These are phyloP conservation scores for Hippocampus barbouri DNA, from an alignment of 2,113 vertebrate species.

Conservation along the genomic window DNA sequence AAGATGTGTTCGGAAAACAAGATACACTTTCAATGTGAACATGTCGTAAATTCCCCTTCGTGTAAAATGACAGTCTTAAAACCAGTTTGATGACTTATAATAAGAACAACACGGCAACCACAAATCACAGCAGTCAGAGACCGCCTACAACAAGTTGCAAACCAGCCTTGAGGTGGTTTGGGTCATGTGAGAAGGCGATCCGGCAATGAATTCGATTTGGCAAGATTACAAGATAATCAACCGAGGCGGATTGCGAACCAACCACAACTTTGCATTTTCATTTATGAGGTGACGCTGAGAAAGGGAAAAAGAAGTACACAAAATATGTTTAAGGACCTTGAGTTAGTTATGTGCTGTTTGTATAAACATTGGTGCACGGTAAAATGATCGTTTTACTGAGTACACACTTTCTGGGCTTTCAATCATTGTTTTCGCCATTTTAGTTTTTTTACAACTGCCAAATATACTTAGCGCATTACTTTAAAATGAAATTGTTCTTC, in stretches of 20 bases:
- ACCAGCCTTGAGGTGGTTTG: too few relatives aligned
- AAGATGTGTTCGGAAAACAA: neutral
- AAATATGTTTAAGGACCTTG: neutral
- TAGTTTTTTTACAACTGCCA: neutral
- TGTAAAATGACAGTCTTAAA: neutral
- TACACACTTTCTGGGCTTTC: neutral
- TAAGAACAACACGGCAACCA: neutral
- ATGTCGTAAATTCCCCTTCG: neutral
- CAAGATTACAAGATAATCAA: too few relatives aligned
- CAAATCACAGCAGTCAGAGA: neutral
- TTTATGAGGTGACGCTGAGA: too few relatives aligned
- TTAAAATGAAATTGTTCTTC: neutral
- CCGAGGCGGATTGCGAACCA: too few relatives aligned
- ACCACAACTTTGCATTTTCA: too few relatives aligned
- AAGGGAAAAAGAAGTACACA: neutral
- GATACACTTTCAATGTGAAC: neutral
- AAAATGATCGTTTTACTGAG: neutral
- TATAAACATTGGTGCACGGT: neutral
- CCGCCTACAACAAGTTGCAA: too few relatives aligned
- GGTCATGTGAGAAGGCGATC: too few relatives aligned
- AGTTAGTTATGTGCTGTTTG: neutral
- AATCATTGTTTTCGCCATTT: neutral
- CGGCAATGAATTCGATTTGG: too few relatives aligned
- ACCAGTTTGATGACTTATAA: neutral
- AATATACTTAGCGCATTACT: neutral